Percentiles rank a stretch among this genome's conserved stretches.
Conservation (phyloP, 2,797 vertebrate genomes). For the Molossus alvarezi region DNA sequence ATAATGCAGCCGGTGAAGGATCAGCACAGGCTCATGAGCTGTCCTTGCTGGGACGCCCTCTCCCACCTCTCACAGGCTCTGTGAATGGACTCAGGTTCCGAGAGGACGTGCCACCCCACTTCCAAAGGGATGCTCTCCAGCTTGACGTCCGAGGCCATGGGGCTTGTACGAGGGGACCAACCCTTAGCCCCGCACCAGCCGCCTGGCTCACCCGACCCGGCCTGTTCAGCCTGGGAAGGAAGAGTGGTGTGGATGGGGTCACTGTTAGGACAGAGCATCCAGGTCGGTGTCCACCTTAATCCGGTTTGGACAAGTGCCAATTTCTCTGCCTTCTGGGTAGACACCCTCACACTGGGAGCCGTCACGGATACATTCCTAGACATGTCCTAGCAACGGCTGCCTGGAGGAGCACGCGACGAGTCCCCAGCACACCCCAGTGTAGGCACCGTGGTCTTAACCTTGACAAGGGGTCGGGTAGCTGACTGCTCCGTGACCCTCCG, state of each 20-base stretch:
- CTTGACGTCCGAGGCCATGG: not conserved
- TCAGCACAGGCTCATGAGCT: not conserved
- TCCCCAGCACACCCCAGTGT: not conserved
- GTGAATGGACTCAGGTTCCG: not conserved
- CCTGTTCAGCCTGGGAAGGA: not conserved
- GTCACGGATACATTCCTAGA: not conserved
- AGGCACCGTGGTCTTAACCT: not conserved
- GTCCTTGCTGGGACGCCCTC: too few relatives aligned
- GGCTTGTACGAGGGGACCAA: not conserved
- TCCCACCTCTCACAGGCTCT: not conserved
- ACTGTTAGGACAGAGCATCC: not conserved
- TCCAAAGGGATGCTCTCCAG: not conserved
- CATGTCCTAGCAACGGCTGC: not conserved
- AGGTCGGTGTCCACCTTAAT: not conserved
- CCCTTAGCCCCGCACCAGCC: not conserved
- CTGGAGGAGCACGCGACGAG: not conserved
- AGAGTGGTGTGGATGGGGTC: not conserved
- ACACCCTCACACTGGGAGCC: not conserved
- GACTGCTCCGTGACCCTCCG: not conserved
- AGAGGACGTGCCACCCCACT: not conserved
- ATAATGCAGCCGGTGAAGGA: fast-evolving
- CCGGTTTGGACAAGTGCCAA: not conserved
- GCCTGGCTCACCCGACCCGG: too few relatives aligned
- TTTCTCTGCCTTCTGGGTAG: not conserved
- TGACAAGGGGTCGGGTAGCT: not conserved